phyloP scores from a whole-genome alignment of 2,888 invertebrate genomes.

The Steinernema hermaphroditum region DNA sequence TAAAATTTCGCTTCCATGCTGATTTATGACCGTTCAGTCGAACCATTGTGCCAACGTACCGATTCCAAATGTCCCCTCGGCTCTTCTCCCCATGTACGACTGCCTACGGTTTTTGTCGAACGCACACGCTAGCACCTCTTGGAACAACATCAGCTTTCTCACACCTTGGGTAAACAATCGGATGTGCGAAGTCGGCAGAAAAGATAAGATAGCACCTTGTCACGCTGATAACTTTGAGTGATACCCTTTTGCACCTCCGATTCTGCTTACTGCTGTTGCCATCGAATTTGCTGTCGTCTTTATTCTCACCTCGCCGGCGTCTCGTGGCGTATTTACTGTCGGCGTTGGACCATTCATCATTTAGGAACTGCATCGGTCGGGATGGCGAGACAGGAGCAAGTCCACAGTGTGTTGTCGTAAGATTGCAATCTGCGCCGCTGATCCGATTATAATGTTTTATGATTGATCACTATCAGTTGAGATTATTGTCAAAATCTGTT shows the following conservation, averaged over 20 bases:
- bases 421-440: slow-evolving; percentile 21
- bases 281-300: background rate
- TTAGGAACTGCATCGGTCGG: background rate
- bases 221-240: background rate
- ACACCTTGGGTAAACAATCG: slow-evolving; percentile 10
- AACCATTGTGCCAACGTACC: background rate
- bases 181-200: slow-evolving; percentile 1
- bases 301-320: background rate
- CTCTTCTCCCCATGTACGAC: background rate
- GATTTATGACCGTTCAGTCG: slow-evolving; percentile 14
- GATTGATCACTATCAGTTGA: slow-evolving; percentile 23
- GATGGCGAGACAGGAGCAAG: slow-evolving; percentile 11
- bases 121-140: background rate
- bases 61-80: background rate
- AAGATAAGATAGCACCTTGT: slow-evolving; percentile 15
- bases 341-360: background rate
- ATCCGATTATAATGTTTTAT: slow-evolving; percentile 31
- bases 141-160: slow-evolving; percentile 2
- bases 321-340: too few relatives aligned
- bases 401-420: slow-evolving; percentile 26
- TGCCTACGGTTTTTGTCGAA: background rate
- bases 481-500: slow-evolving; percentile 29
- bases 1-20: slow-evolving; percentile 21
- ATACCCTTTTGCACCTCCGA: background rate
- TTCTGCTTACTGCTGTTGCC: background rate